These are phyloP conservation scores for Amblyraja radiata DNA, from an alignment of 2,797 vertebrate genomes.

Conservation along the genomic window DNA sequence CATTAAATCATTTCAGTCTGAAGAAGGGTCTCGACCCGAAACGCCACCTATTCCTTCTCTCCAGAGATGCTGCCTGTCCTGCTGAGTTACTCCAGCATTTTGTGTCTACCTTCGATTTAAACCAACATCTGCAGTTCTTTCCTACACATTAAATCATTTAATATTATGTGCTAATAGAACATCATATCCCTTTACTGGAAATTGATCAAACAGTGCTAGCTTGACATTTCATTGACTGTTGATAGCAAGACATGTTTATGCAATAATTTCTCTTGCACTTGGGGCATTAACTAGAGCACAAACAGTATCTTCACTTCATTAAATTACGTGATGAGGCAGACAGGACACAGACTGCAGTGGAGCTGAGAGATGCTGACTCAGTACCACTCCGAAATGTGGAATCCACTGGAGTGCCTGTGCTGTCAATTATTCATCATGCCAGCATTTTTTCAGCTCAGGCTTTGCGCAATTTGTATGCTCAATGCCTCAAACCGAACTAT, in stretches of 20 bases:
- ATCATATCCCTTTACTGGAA: background rate
- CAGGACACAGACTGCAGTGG: background rate
- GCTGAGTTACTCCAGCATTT: no score
- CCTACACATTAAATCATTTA: background rate
- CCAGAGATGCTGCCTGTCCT: no score
- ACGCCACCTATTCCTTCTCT: no score
- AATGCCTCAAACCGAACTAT: background rate
- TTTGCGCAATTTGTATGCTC: background rate
- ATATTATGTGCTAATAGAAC: background rate
- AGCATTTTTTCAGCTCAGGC: background rate
- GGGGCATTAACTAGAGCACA: background rate
- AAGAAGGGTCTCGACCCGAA: no score
- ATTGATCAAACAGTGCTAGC: background rate
- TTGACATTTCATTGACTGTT: background rate
- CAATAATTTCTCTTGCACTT: background rate
- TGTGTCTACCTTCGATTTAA: no score
- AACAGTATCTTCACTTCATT: background rate
- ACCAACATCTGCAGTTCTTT: no score
- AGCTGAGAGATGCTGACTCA: conserved; percentile 9
- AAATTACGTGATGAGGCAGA: background rate
- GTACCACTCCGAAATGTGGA: background rate
- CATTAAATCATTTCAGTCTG: background rate
- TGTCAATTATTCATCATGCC: conserved; percentile 23
- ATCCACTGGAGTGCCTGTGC: background rate
- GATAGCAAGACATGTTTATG: background rate